Percentiles rank a stretch among this genome's conserved stretches.
phyloP scores from a whole-genome alignment of 2,888 invertebrate species.

The Omphaloscelis lunosa region DNA sequence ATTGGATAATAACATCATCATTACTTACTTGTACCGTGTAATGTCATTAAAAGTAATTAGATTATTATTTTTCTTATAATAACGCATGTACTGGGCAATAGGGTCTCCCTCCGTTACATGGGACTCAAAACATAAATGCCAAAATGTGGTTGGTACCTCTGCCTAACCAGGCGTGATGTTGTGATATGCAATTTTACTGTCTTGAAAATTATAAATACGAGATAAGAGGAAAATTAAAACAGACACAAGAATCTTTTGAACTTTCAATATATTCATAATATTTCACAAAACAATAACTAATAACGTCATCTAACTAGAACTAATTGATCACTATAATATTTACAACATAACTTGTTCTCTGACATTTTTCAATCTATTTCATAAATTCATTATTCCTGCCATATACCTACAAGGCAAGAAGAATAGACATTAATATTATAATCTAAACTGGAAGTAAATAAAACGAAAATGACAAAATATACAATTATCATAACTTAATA shows the following conservation, averaged over 20 bases:
- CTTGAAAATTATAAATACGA: neutral
- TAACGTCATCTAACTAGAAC: conserved; percentile 81
- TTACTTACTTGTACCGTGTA: neutral
- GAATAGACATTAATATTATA: conserved; percentile 51
- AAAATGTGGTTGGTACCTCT: neutral
- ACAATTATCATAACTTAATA: conserved; percentile 71
- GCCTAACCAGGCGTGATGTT: neutral
- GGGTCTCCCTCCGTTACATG: neutral
- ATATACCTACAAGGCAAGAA: conserved; percentile 51
- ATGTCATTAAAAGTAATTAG: neutral
- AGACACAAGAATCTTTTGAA: conserved; percentile 78
- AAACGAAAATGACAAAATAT: conserved; percentile 77
- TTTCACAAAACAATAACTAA: conserved; percentile 89
- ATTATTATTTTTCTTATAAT: neutral
- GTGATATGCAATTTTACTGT: neutral
- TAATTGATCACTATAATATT: conserved; percentile 83
- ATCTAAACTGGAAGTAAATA: conserved; percentile 59
- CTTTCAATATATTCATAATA: conserved; percentile 89
- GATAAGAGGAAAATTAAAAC: conserved; percentile 64
- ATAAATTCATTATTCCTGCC: conserved; percentile 55
- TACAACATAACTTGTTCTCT: conserved; percentile 76
- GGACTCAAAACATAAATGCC: neutral
- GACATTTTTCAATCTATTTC: conserved; percentile 46
- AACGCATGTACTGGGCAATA: neutral
- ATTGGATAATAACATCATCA: neutral